Percentiles rank a stretch among this genome's conserved stretches.
Evolutionary conservation across 2,797 vertebrate genomes (phyloP).

Genomic region (Sebastolobus altivelis): DNA sequence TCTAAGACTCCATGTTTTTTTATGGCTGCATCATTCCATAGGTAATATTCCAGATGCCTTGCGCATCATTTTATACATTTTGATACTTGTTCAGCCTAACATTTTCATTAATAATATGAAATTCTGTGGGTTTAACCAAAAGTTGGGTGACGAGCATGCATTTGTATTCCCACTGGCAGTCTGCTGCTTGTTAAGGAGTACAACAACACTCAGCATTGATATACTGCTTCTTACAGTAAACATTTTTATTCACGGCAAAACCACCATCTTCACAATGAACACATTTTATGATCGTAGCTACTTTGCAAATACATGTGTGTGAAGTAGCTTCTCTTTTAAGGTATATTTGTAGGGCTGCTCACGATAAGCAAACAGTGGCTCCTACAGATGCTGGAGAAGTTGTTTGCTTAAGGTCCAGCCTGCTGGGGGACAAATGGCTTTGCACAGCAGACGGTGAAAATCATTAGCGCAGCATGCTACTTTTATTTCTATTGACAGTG

Average conservation of each 20-base stretch:
- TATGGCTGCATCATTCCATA: neutral
- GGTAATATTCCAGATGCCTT: neutral
- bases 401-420: slow-evolving; percentile 65
- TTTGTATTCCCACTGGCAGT: neutral
- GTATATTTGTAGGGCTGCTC: slow-evolving; percentile 21
- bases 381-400: slow-evolving; percentile 26
- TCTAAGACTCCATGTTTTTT: neutral
- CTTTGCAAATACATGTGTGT: slow-evolving; percentile 11
- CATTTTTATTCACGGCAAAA: neutral
- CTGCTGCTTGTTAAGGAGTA: neutral
- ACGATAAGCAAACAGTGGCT: slow-evolving; percentile 46
- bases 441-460: slow-evolving; percentile 38
- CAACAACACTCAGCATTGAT: neutral
- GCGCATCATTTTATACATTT: neutral
- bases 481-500: slow-evolving; percentile 63
- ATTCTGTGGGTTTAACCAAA: neutral
- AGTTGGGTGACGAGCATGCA: neutral
- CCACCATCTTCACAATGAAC: neutral
- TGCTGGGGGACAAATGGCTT: slow-evolving; percentile 48
- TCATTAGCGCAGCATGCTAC: slow-evolving; percentile 40
- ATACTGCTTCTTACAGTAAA: slow-evolving; percentile 2
- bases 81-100: neutral
- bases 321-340: slow-evolving; percentile 23
- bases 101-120: neutral
- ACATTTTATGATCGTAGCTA: neutral